Base-by-base conservation (phyloP, 2,888 invertebrate genomes). In the Macaria notata region DNA sequence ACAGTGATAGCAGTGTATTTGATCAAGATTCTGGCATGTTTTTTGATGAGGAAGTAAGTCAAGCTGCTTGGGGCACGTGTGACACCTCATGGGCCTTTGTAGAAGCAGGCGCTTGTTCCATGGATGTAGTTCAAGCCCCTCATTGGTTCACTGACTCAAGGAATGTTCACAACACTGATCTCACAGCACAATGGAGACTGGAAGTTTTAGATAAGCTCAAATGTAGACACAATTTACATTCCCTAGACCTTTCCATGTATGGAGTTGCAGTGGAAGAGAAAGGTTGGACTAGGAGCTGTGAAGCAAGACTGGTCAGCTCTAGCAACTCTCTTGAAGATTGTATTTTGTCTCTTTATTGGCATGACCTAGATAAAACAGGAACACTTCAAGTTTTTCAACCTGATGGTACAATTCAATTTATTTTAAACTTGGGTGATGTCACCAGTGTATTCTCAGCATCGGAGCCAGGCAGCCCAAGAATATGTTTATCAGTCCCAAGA, bases 201-300 rank as follows among this genome's bases (percentile, higher is more conserved):
- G 89, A 94, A 66, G 95, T 97, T 74, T 86, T 97, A 55, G 93
- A 94, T 48, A 93, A 93, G 70, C 87, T 98, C 45, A 94, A 94
- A 77, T 80, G 78, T 47, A 92, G 96, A 70, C 87, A 92, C 60
- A 86, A 88, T 55, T 75, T 72, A 46, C 74, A 92, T 9, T 80
- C 90, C 49, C 72, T 92, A 44, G 92, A 94, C 66, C 86, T 93
- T 61, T 85, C 92, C 19, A 86, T 92, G 56, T 97, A 95, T 84
- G 95, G 95, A 70, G 93, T 94, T 72, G 97, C 97, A 31, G 93
- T 97, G 51, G 97, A 97, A 84, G 95, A 95, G 74, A 95, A 95
- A 30, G 97, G 97, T 0, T 98, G 97, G 97, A 93, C 96, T 0
- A 96, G 97, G 73, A 95, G 95, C 59, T 96, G 96, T 44, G 95